Evolutionary conservation across 2,113 vertebrate species (phyloP).

Genomic region (Pitta sordida): DNA sequence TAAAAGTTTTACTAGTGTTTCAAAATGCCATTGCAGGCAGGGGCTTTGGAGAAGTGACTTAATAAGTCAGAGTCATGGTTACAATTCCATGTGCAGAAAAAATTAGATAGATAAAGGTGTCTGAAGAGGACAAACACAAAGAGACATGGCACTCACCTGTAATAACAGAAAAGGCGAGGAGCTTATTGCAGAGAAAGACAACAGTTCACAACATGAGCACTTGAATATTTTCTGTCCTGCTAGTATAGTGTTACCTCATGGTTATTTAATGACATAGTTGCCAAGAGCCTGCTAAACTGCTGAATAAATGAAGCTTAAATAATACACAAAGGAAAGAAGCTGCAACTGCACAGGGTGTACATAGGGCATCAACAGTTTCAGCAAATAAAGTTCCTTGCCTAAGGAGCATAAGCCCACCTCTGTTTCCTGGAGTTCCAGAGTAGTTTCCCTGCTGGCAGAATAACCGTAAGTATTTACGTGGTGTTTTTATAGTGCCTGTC

Average conservation of each 20-base stretch:
- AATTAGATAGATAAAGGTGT: not conserved
- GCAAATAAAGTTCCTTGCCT: not conserved
- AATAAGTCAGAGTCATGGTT: not conserved
- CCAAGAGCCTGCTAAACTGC: not conserved
- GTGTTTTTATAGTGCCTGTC: not conserved
- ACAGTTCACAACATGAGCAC: not conserved
- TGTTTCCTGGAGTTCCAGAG: not conserved
- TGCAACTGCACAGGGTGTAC: not conserved
- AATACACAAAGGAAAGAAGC: not conserved
- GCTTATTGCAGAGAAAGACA: not conserved
- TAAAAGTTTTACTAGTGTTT: not conserved
- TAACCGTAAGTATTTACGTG: not conserved
- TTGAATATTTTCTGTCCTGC: not conserved
- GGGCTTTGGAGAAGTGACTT: not conserved
- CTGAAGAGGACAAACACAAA: not conserved
- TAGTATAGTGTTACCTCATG: not conserved
- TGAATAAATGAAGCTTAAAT: conserved; percentile 8
- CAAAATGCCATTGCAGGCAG: not conserved
- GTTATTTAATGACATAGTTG: not conserved
- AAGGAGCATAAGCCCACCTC: not conserved
- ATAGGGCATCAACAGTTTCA: not conserved
- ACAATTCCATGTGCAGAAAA: not conserved
- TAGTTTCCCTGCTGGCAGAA: not conserved
- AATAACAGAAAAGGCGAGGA: not conserved
- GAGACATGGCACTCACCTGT: not conserved